Evolutionary conservation across 2,888 invertebrate genomes (phyloP), one percentile per base, ranked within the genome.

Genomic region (Ernsta delagoae): DNA sequence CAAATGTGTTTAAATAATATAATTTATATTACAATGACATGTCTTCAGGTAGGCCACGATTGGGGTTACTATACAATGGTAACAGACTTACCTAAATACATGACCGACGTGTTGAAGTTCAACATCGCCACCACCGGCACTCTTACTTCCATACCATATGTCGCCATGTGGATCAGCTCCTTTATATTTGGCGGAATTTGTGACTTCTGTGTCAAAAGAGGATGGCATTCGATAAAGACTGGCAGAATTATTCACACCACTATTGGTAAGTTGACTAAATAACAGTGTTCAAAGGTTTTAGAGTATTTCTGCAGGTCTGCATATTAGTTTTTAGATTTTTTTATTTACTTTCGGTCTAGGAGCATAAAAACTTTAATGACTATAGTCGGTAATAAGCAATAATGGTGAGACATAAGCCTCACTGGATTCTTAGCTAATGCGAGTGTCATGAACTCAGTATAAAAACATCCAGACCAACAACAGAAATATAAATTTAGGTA

Each of bases 41-140:
- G 0, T 24, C 79, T 81, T 0, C 80, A 93, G 93, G 83, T 93
- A 39, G 93, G 93, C 16, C 93, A 93, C 75, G 93, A 96, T 75
- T 96, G 96, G 95, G 96, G 96, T 0, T 95, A 96, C 80, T 96
- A 95, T 78, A 96, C 96, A 1, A 95, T 96, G 94, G 95, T 96
- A 12, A 95, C 96, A 11, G 96, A 96, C 77, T 88, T 96, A 2
- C 96, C 96, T 0, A 53, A 53, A 70, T 96, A 96, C 82, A 95
- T 96, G 95, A 95, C 94, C 45, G 95, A 95, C 71, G 95, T 96
- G 0, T 87, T 96, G 4, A 94, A 95, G 75, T 95, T 96, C 83
- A 94, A 95, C 77, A 95, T 96, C 24, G 92, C 94, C 5, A 90
- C 95, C 75, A 96, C 96, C 67, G 95, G 96, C 0, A 90, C 95